Conservation (phyloP, 1,140 invertebrate species). For the Dinoponera quadriceps region DNA sequence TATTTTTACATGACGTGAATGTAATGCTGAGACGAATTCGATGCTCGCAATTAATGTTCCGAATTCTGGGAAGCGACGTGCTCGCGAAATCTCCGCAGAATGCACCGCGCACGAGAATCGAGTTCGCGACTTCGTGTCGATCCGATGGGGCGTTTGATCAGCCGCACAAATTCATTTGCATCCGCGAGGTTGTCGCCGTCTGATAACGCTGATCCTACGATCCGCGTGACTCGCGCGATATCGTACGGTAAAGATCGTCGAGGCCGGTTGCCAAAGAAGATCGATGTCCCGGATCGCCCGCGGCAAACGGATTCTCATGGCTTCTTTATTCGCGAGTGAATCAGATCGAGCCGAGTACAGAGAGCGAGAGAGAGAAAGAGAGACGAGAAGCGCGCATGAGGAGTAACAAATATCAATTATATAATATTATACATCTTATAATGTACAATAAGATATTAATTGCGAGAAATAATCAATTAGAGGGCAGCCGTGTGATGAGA, state of each 20-base stretch:
- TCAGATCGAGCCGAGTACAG: not conserved
- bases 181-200: conserved; percentile 36
- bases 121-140: conserved; percentile 34
- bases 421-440: not conserved
- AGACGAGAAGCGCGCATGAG: not conserved
- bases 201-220: conserved; percentile 13
- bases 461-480: not conserved
- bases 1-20: conserved; percentile 84
- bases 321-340: conserved; percentile 27
- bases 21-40: conserved; percentile 74
- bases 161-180: conserved; percentile 29
- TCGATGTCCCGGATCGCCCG: conserved; percentile 4
- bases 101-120: conserved; percentile 57
- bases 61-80: conserved; percentile 70
- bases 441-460: conserved; percentile 28
- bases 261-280: conserved; percentile 21
- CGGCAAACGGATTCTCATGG: conserved; percentile 28
- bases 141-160: not conserved
- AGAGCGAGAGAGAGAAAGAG: conserved; percentile 10
- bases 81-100: conserved; percentile 57
- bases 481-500: not conserved
- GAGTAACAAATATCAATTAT: not conserved
- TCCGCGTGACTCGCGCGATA: conserved; percentile 14
- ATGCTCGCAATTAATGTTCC: conserved; percentile 74
- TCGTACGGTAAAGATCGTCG: conserved; percentile 34